A percentile compares a stretch with the other conserved stretches of the same genome.
Evolutionary conservation across 1,140 invertebrate genomes (phyloP).

Genomic region (Caenorhabditis briggsae): DNA sequence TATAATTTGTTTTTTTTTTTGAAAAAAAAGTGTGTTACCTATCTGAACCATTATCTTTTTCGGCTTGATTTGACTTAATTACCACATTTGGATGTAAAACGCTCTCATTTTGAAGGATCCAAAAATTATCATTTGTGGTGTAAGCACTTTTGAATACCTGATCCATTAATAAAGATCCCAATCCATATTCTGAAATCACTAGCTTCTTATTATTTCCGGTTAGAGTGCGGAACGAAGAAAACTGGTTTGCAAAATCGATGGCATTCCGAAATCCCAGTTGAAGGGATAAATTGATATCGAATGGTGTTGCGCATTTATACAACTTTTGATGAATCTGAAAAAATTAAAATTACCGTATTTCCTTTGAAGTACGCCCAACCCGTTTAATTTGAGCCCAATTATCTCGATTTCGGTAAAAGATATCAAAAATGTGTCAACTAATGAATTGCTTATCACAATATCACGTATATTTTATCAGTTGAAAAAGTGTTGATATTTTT

Average conservation of each 20-base stretch:
- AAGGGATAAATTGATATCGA: constrained; percentile 46
- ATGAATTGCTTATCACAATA: too few relatives aligned
- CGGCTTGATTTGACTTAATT: not conserved
- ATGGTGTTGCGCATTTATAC: not conserved
- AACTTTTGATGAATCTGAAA: not conserved
- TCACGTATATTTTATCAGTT: too few relatives aligned
- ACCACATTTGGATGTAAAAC: not conserved
- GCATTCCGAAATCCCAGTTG: constrained; percentile 37
- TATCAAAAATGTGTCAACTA: too few relatives aligned
- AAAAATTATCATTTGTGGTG: constrained; percentile 31
- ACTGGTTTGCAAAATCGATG: constrained; percentile 52
- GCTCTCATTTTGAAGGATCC: constrained; percentile 58
- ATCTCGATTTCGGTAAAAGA: too few relatives aligned
- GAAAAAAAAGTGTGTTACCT: not conserved
- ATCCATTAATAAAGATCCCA: constrained; percentile 57
- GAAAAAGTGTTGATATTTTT: too few relatives aligned
- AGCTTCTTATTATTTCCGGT: constrained; percentile 4
- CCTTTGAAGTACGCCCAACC: too few relatives aligned
- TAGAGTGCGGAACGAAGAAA: not conserved
- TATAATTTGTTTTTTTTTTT: not conserved
- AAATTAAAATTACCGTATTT: too few relatives aligned
- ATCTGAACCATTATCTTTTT: not conserved
- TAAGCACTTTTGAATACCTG: constrained; percentile 42
- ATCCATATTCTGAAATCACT: constrained; percentile 35
- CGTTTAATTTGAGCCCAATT: too few relatives aligned